phyloP scores from a whole-genome alignment of 2,888 invertebrate genomes.

The Congeria kusceri region DNA sequence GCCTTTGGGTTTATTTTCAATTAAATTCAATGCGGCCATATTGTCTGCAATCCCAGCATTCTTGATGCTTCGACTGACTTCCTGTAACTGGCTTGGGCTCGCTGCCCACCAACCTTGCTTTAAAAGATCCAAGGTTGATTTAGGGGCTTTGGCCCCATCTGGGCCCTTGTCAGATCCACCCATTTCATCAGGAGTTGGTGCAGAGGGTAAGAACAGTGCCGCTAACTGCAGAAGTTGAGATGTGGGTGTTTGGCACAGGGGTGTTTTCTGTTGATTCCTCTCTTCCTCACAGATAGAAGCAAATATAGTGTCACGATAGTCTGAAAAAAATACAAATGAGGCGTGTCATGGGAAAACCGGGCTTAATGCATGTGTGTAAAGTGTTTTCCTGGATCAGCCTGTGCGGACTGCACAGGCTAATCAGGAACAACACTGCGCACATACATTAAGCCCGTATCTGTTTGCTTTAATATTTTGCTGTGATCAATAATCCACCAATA shows the following conservation, averaged over 20 bases:
- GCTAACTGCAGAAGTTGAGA: slow-evolving; percentile 80
- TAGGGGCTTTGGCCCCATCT: slow-evolving; percentile 22
- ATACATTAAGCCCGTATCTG: no score
- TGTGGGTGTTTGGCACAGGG: slow-evolving; percentile 73
- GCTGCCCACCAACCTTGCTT: slow-evolving; percentile 73
- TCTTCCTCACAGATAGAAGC: slow-evolving; percentile 72
- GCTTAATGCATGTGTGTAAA: no score
- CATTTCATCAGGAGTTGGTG: slow-evolving; percentile 13
- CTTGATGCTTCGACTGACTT: slow-evolving; percentile 36
- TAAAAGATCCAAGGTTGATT: slow-evolving; percentile 40
- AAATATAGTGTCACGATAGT: slow-evolving; percentile 48
- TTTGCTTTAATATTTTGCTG: no score
- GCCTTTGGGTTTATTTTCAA: not conserved
- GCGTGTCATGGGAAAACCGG: no score
- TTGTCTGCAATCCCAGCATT: slow-evolving; percentile 31
- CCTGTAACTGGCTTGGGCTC: slow-evolving; percentile 55
- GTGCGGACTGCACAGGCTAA: no score
- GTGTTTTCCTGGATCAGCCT: no score
- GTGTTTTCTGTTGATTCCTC: slow-evolving; percentile 73
- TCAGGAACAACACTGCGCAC: no score
- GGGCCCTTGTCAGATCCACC: slow-evolving; percentile 4
- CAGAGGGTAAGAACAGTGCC: slow-evolving; percentile 72
- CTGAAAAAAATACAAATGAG: slow-evolving; percentile 22
- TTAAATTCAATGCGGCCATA: slow-evolving; percentile 11
- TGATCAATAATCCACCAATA: no score